Evolutionary conservation across 1,140 invertebrate genomes (phyloP).

Genomic region (Trinorchestia longiramus): DNA sequence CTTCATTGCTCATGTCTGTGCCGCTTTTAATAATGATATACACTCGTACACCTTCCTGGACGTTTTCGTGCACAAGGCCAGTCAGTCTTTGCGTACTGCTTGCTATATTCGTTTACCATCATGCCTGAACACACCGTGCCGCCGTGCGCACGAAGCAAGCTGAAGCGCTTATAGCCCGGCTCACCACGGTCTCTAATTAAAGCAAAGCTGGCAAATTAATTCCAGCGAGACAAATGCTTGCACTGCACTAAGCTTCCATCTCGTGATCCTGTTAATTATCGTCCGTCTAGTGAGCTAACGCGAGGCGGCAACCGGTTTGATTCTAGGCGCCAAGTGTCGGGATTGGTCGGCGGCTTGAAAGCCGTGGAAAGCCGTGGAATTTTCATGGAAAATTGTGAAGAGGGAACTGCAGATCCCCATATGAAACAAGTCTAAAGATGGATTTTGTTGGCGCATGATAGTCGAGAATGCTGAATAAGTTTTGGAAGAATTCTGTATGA

Average conservation of each 20-base stretch:
- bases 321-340: not conserved
- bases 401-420: not conserved
- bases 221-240: conserved; percentile 34
- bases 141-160: not conserved
- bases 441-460: not conserved
- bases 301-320: not conserved
- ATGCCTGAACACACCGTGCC: not conserved
- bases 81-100: too few relatives aligned
- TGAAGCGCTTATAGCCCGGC: not conserved
- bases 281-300: not conserved
- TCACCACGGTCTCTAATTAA: conserved; percentile 10
- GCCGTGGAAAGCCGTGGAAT: too few relatives aligned
- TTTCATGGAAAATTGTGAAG: not conserved
- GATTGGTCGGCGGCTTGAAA: not conserved
- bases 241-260: conserved; percentile 40
- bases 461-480: not conserved
- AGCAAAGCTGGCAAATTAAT: conserved; percentile 22
- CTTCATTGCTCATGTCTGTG: not conserved
- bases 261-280: conserved; percentile 23
- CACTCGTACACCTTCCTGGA: not conserved
- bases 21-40: not conserved
- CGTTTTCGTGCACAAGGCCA: not conserved
- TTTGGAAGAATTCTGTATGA: not conserved
- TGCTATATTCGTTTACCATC: not conserved
- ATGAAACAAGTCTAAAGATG: not conserved